These are phyloP conservation scores for Scalopus aquaticus DNA, from an alignment of 2,113 vertebrate species.

Conservation along the genomic window DNA sequence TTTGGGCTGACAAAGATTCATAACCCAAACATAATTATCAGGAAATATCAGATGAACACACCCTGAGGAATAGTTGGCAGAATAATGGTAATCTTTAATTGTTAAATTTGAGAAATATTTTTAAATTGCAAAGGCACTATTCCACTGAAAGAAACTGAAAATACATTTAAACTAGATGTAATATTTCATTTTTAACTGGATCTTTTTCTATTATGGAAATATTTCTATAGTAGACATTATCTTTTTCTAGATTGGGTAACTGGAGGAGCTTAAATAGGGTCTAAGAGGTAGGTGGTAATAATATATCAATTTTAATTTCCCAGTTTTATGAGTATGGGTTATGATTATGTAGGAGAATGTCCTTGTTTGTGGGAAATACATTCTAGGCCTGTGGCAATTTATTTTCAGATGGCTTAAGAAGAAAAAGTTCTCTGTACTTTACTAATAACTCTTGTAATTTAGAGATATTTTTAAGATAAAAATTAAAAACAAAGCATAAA, in stretches of 20 bases:
- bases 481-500: background rate
- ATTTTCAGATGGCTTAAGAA: background rate
- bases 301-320: background rate
- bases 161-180: background rate
- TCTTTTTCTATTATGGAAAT: no score
- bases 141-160: no score
- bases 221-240: background rate
- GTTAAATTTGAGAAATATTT: no score
- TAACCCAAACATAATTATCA: no score
- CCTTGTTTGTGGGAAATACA: no score
- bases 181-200: background rate
- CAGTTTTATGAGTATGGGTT: background rate
- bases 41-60: no score
- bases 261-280: background rate
- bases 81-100: no score
- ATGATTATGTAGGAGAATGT: no score
- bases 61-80: no score
- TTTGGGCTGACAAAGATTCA: no score
- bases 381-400: no score
- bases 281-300: background rate
- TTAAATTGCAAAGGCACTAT: no score
- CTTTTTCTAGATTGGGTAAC: background rate
- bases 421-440: background rate
- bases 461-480: slow-evolving; percentile 1
- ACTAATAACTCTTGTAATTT: background rate